Percentiles rank a stretch among this genome's conserved stretches.
Conservation (phyloP, 2,888 invertebrate genomes). For the Chydorus sphaericus region DNA sequence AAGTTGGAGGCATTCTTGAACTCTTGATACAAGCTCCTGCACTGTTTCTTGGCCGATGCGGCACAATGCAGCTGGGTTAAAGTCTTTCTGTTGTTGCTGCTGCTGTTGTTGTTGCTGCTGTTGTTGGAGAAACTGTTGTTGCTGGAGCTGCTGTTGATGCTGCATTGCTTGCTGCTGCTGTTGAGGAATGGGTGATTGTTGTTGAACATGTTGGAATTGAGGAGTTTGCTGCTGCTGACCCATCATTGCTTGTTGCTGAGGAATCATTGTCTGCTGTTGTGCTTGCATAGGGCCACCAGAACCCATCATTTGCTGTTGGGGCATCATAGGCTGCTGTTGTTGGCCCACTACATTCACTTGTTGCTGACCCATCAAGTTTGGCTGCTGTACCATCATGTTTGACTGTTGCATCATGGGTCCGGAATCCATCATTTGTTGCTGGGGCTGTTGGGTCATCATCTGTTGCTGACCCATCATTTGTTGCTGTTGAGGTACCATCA, state of each 20-base stretch:
- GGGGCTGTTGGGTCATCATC: too few species aligned
- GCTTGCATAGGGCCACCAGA: too few species aligned
- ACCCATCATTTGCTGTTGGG: too few species aligned
- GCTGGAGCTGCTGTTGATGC: not conserved
- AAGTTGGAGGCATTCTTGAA: slow-evolving; percentile 76
- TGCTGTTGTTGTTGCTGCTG: slow-evolving; percentile 8
- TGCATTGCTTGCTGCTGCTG: slow-evolving; percentile 2
- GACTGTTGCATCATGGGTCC: too few species aligned
- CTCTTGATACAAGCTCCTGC: slow-evolving; percentile 81
- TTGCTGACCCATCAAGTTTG: slow-evolving; percentile 10
- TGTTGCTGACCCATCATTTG: slow-evolving; percentile 20
- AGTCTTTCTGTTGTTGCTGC: slow-evolving; percentile 19
- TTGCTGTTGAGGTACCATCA: slow-evolving; percentile 26
- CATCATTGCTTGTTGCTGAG: too few species aligned
- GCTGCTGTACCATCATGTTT: too few species aligned
- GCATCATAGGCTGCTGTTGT: too few species aligned
- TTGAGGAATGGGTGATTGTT: not conserved
- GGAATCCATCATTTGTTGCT: slow-evolving; percentile 2
- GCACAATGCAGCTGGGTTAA: slow-evolving; percentile 69
- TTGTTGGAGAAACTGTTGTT: not conserved
- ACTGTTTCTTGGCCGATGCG: slow-evolving; percentile 87
- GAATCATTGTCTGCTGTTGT: too few species aligned
- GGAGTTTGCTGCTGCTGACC: too few species aligned
- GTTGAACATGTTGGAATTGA: not conserved
- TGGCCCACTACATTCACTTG: not conserved